Evolutionary conservation across 2,113 vertebrate genomes (phyloP).

Genomic region (Anser brachyrhynchus): DNA sequence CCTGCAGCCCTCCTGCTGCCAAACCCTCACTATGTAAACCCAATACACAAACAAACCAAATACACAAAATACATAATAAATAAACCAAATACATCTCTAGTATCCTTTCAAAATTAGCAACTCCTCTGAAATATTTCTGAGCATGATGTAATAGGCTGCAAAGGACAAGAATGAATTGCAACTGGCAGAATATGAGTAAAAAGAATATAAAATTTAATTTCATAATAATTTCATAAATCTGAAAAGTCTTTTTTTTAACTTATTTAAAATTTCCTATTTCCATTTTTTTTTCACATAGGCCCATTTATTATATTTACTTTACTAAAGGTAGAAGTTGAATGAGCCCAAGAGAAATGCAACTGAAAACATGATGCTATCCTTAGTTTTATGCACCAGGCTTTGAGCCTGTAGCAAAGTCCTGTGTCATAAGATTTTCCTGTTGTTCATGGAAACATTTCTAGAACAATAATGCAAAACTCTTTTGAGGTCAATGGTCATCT

Average conservation of each 20-base stretch:
- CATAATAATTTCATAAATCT: neutral
- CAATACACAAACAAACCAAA: no score
- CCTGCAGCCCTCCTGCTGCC: no score
- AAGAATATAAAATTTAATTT: neutral
- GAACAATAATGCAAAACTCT: neutral
- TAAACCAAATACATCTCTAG: neutral
- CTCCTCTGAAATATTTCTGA: neutral
- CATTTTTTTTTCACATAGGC: neutral
- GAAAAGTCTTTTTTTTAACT: neutral
- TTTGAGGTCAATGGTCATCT: neutral
- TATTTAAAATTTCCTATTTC: neutral
- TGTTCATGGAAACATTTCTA: neutral
- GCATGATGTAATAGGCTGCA: neutral
- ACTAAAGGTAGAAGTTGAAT: neutral
- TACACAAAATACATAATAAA: no score
- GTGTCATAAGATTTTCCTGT: neutral
- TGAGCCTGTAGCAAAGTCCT: neutral
- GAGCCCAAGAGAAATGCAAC: neutral
- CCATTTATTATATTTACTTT: fast-evolving
- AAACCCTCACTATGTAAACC: no score
- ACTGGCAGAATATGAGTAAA: neutral
- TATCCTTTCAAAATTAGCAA: neutral
- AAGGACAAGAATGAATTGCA: neutral
- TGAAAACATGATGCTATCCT: neutral
- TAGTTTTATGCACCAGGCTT: neutral